A percentile compares a stretch with the other conserved stretches of the same genome.
Conservation (phyloP, 2,113 vertebrate species). For the Symphodus melops region DNA sequence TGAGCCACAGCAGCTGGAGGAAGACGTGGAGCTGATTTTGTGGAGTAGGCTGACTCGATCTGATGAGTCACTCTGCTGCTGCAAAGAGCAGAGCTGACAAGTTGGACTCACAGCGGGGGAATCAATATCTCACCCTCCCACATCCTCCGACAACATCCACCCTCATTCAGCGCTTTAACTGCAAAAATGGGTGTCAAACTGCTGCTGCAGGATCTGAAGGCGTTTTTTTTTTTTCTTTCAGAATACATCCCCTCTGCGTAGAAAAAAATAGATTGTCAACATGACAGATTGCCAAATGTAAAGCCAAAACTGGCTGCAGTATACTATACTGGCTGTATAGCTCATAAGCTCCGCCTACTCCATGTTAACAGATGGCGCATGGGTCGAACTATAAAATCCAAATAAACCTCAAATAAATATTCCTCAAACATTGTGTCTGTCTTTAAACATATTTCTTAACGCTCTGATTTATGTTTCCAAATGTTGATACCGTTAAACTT, state of each 20-base stretch:
- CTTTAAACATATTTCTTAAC: too few relatives aligned
- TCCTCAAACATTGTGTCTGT: too few relatives aligned
- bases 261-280: neutral
- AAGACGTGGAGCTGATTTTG: constrained; percentile 1
- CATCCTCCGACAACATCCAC: constrained; percentile 36
- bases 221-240: neutral
- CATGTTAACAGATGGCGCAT: too few relatives aligned
- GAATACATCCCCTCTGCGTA: neutral
- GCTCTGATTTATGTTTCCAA: too few relatives aligned
- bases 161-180: constrained; percentile 22
- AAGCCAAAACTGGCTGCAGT: too few relatives aligned
- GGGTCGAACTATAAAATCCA: too few relatives aligned
- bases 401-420: too few relatives aligned
- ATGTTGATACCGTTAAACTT: too few relatives aligned
- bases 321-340: too few relatives aligned
- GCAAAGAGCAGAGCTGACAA: constrained; percentile 17
- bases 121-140: constrained; percentile 55
- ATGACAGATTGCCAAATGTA: too few relatives aligned
- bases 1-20: constrained; percentile 9
- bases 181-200: neutral
- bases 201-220: neutral
- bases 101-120: constrained; percentile 51
- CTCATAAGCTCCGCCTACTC: too few relatives aligned
- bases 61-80: constrained; percentile 51
- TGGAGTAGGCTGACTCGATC: constrained; percentile 28